Evolutionary conservation across 2,113 vertebrate genomes (phyloP).

Genomic region (Ceyx margarethae): DNA sequence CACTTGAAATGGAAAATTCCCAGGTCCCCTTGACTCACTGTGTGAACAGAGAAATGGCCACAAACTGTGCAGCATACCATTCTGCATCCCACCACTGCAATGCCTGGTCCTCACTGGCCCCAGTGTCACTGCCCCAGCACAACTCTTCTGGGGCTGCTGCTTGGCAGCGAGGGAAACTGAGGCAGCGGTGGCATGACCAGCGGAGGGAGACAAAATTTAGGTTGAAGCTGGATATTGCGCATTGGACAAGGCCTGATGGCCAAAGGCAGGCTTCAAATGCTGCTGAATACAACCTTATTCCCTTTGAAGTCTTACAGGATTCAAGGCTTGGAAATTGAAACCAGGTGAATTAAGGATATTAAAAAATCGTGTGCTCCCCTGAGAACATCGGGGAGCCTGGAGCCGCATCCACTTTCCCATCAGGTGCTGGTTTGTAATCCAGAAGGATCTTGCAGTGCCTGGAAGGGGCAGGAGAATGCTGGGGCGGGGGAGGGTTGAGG

Average conservation of each 20-base stretch:
- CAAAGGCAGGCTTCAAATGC: background rate
- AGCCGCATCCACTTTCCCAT: background rate
- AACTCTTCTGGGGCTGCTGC: background rate
- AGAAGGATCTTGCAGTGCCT: accelerated
- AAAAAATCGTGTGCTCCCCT: accelerated
- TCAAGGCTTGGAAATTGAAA: conserved; percentile 4
- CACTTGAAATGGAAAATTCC: background rate
- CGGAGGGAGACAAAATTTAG: background rate
- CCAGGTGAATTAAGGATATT: background rate
- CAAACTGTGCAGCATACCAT: accelerated
- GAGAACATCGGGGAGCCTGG: accelerated
- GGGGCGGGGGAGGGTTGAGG: no score
- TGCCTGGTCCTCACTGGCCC: background rate
- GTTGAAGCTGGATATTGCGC: background rate
- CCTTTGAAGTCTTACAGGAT: background rate
- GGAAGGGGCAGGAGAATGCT: background rate
- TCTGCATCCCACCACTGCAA: background rate
- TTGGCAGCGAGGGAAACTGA: background rate
- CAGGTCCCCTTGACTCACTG: background rate
- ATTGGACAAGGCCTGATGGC: accelerated
- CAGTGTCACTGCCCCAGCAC: accelerated
- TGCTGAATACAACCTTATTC: background rate
- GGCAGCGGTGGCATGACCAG: accelerated
- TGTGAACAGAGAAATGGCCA: background rate
- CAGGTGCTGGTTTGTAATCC: accelerated